These are phyloP conservation scores for Hemibagrus wyckioides DNA, from an alignment of 2,113 vertebrate genomes.

Conservation along the genomic window DNA sequence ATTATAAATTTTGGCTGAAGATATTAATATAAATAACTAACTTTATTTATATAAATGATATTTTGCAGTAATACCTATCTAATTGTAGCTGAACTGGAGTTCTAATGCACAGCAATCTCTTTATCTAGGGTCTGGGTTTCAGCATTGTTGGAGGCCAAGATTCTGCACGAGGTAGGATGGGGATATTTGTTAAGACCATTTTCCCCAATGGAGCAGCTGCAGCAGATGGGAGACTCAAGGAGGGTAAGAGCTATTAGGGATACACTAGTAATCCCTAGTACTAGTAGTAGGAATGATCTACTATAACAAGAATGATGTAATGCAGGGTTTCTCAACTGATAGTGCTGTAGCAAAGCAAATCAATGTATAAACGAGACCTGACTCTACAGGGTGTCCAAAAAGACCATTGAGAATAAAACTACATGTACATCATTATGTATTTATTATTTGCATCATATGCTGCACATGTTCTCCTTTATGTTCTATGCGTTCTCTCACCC, in stretches of 20 bases:
- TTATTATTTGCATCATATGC: background rate
- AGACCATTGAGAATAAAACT: background rate
- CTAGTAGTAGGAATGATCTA: background rate
- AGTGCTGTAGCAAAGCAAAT: background rate
- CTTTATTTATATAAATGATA: background rate
- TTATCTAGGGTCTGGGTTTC: constrained; percentile 87
- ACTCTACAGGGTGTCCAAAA: background rate
- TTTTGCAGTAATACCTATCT: background rate
- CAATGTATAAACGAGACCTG: too few species aligned
- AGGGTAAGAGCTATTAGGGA: constrained; percentile 75
- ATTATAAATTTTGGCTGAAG: background rate
- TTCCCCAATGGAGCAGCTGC: constrained; percentile 91
- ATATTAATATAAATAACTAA: background rate
- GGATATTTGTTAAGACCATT: constrained; percentile 98
- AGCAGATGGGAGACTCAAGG: constrained; percentile 92
- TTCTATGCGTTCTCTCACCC: background rate
- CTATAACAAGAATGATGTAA: background rate
- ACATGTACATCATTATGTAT: background rate
- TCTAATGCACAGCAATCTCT: background rate
- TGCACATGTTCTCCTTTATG: background rate
- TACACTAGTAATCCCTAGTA: too few species aligned
- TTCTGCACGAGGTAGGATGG: constrained; percentile 93
- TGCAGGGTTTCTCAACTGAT: too few species aligned
- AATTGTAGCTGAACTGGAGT: background rate
- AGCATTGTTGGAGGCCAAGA: constrained; percentile 96